Percentiles rank a stretch among this genome's conserved stretches.
Conservation (phyloP, 2,888 invertebrate species). For the Dione juno region DNA sequence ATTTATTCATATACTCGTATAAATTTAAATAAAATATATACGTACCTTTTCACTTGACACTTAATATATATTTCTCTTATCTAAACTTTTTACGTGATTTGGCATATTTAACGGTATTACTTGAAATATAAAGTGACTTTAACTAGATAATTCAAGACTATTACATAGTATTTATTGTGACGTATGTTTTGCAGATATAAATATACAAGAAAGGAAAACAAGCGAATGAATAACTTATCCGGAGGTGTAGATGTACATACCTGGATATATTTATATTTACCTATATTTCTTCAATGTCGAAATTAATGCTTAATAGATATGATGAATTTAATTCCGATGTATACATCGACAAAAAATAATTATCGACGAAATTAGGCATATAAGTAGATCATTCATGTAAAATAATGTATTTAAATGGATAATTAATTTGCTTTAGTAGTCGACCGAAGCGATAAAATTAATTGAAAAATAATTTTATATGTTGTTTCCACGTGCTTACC, state of each 20-base stretch:
- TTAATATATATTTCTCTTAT: neutral
- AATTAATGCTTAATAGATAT: neutral
- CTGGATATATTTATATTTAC: neutral
- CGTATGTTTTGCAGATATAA: neutral
- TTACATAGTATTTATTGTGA: neutral
- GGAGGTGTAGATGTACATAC: neutral
- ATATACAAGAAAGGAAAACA: neutral
- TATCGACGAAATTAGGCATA: neutral
- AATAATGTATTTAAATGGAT: neutral
- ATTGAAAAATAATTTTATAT: slow-evolving; percentile 14
- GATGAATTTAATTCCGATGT: neutral
- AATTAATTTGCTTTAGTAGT: neutral
- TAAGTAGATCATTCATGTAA: neutral
- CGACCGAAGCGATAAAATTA: neutral
- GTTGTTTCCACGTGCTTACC: slow-evolving; percentile 19
- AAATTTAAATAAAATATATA: neutral
- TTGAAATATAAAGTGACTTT: neutral
- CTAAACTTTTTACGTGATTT: neutral
- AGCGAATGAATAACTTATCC: neutral
- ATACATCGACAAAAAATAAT: neutral
- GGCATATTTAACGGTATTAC: neutral
- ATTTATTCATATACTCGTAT: too few species aligned
- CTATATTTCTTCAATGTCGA: neutral
- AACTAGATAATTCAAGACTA: neutral
- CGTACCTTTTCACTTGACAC: neutral